These are phyloP conservation scores for Psilopogon haemacephalus DNA, from an alignment of 2,113 vertebrate genomes.

Conservation along the genomic window DNA sequence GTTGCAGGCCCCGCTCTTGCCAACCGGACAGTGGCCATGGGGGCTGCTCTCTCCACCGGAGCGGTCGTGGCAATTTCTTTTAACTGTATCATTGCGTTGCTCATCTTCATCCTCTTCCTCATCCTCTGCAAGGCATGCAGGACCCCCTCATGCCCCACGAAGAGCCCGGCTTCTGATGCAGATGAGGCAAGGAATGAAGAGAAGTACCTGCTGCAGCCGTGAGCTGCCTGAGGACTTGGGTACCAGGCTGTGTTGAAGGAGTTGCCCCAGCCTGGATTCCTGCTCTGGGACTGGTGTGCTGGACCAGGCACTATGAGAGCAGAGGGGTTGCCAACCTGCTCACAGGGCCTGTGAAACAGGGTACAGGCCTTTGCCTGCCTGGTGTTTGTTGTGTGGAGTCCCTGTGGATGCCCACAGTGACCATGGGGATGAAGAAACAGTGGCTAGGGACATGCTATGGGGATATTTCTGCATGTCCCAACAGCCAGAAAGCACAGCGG, in stretches of 20 bases:
- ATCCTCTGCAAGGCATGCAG: slow-evolving; percentile 83
- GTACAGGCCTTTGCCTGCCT: not conserved
- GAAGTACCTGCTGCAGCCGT: slow-evolving; percentile 80
- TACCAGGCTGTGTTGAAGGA: fast-evolving
- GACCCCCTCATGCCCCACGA: slow-evolving; percentile 77
- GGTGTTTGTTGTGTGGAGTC: not conserved
- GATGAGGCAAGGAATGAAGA: slow-evolving; percentile 77
- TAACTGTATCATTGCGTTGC: slow-evolving; percentile 77
- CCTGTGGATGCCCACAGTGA: not conserved
- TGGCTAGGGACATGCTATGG: not conserved
- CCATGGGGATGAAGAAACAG: not conserved
- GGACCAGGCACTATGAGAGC: not conserved
- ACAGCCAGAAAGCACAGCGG: fast-evolving
- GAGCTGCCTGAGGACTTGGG: not conserved
- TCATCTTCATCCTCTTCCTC: slow-evolving; percentile 78
- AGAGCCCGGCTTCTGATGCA: slow-evolving; percentile 56
- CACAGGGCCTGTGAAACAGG: fast-evolving
- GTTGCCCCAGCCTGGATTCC: not conserved
- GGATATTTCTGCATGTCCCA: not conserved
- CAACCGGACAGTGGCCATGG: slow-evolving; percentile 61
- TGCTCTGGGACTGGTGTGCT: not conserved
- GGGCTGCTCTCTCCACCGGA: slow-evolving; percentile 77
- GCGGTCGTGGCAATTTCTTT: slow-evolving; percentile 79
- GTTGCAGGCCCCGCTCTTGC: not conserved
- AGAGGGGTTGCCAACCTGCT: not conserved